Evolutionary conservation across 2,888 invertebrate species (phyloP).

Genomic region (Rhaphigaster nebulosa): DNA sequence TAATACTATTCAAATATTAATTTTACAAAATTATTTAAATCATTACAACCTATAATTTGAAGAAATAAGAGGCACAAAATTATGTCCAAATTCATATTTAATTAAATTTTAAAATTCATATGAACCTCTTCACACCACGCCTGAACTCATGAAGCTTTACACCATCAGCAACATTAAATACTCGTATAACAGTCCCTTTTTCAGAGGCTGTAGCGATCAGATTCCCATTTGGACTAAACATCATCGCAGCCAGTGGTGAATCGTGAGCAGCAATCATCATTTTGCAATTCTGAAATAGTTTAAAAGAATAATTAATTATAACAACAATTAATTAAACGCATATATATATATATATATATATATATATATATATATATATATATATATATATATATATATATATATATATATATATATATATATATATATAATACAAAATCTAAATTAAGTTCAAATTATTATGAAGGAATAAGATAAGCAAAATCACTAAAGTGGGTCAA

Average conservation of each 20-base stretch:
- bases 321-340: not conserved
- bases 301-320: not conserved
- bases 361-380: no score
- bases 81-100: not conserved
- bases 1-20: not conserved
- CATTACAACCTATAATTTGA: not conserved
- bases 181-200: conserved; percentile 97
- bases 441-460: no score
- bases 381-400: no score
- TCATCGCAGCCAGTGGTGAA: conserved; percentile 93
- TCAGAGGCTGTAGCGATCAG: conserved; percentile 86
- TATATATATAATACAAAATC: no score
- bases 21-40: not conserved
- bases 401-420: no score
- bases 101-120: not conserved
- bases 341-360: no score
- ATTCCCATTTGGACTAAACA: conserved; percentile 89
- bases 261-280: conserved; percentile 98
- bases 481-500: no score
- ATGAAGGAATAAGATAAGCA: no score
- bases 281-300: conserved; percentile 84
- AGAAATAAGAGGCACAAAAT: not conserved
- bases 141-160: conserved; percentile 94
- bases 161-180: conserved; percentile 90
- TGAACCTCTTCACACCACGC: conserved; percentile 89